phyloP scores from a whole-genome alignment of 2,797 vertebrate species.

The Myiotriccus ornatus region DNA sequence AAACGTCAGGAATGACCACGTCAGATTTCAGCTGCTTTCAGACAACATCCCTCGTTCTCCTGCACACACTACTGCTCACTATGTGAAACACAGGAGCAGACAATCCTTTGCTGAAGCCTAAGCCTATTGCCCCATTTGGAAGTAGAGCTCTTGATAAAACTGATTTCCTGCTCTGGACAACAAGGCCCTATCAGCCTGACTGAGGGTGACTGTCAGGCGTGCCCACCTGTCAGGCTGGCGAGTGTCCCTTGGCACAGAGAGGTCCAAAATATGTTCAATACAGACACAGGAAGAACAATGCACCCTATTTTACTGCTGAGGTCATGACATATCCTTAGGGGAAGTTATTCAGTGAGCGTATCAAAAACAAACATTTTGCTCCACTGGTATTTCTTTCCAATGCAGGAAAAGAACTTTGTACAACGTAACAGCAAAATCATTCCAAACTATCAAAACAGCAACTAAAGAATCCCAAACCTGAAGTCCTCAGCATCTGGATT shows the following conservation, averaged over 20 bases:
- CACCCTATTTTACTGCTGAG: constrained; percentile 10
- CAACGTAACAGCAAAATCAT: background rate
- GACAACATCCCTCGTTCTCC: background rate
- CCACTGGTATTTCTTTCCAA: background rate
- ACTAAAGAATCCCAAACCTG: background rate
- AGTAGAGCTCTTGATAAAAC: background rate
- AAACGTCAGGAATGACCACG: rapidly evolving
- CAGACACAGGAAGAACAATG: background rate
- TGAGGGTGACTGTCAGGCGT: background rate
- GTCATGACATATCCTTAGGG: constrained; percentile 17
- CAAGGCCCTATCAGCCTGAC: background rate
- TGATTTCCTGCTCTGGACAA: constrained; percentile 3
- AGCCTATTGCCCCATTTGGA: background rate
- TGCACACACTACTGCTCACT: background rate
- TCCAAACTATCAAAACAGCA: background rate
- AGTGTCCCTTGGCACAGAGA: background rate
- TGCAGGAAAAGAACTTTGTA: background rate
- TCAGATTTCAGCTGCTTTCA: background rate
- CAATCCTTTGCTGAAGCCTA: background rate
- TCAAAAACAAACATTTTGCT: background rate
- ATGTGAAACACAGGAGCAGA: background rate
- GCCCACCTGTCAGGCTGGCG: constrained; percentile 23
- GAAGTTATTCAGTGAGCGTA: background rate
- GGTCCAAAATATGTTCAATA: background rate
- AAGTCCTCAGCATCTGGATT: background rate